phyloP scores from a whole-genome alignment of 2,113 vertebrate genomes.

The Globicephala melas region DNA sequence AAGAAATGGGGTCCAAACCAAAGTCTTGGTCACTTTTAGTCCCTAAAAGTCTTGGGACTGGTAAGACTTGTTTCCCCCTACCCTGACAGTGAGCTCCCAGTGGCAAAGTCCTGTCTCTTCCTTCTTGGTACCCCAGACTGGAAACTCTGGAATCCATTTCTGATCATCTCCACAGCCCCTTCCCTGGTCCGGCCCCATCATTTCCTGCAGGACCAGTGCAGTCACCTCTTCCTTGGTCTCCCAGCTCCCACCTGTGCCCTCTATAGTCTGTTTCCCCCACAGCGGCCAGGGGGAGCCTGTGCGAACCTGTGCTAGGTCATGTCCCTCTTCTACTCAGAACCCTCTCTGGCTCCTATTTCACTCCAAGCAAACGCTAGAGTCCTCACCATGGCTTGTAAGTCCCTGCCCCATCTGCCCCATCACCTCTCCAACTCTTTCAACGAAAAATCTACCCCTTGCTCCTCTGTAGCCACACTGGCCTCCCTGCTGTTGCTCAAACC shows the following conservation, averaged over 20 bases:
- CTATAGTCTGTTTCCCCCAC: neutral
- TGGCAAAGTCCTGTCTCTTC: neutral
- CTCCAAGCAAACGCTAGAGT: neutral
- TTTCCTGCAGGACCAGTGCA: neutral
- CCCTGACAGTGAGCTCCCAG: neutral
- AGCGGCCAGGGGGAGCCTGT: neutral
- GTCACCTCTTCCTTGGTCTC: neutral
- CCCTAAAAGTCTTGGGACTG: neutral
- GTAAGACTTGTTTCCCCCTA: neutral
- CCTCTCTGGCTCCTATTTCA: neutral
- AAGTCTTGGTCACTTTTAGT: neutral
- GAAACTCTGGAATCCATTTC: neutral
- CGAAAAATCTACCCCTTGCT: neutral
- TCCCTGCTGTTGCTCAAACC: neutral
- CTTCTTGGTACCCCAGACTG: neutral
- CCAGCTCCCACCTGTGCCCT: neutral
- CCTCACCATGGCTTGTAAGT: neutral
- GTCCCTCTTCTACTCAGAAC: neutral
- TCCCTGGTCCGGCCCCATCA: neutral
- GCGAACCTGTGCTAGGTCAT: neutral
- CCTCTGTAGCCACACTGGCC: neutral
- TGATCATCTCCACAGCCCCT: neutral
- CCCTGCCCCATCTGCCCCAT: neutral
- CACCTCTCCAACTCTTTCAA: neutral
- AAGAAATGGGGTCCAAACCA: neutral